Evolutionary conservation across 1,140 invertebrate species (phyloP).

Genomic region (Drosophila sulfurigaster): DNA sequence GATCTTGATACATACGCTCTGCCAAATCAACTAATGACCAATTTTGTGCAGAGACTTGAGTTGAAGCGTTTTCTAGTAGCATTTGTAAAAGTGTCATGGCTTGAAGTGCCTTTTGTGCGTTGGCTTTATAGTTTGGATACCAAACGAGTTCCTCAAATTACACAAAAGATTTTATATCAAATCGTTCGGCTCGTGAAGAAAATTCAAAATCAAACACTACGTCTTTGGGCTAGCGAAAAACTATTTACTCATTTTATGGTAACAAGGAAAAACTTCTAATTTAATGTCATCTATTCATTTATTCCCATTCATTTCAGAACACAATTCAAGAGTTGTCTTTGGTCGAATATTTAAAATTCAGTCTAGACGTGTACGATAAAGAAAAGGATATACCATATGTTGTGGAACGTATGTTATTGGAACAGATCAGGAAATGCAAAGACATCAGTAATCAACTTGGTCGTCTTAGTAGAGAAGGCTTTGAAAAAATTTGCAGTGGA

Average conservation of each 20-base stretch:
- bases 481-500: not conserved
- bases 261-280: not conserved
- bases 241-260: slow-evolving; percentile 44
- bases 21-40: not conserved
- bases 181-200: slow-evolving; percentile 37
- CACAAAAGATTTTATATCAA: slow-evolving; percentile 44
- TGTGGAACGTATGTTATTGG: not conserved
- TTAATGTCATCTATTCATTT: not conserved
- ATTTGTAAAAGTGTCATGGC: not conserved
- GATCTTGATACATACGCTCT: not conserved
- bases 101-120: not conserved
- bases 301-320: not conserved
- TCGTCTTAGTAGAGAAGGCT: not conserved
- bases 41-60: not conserved
- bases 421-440: slow-evolving; percentile 35
- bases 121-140: slow-evolving; percentile 42
- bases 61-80: not conserved
- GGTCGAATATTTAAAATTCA: slow-evolving; percentile 50
- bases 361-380: slow-evolving; percentile 50
- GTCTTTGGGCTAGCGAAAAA: slow-evolving; percentile 6
- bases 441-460: slow-evolving; percentile 17
- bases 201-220: slow-evolving; percentile 53
- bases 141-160: slow-evolving; percentile 12
- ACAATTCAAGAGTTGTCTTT: slow-evolving; percentile 31
- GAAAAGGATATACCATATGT: slow-evolving; percentile 29